Base-by-base conservation (phyloP, 1,140 invertebrate species). In the Teleogryllus occipitalis region DNA sequence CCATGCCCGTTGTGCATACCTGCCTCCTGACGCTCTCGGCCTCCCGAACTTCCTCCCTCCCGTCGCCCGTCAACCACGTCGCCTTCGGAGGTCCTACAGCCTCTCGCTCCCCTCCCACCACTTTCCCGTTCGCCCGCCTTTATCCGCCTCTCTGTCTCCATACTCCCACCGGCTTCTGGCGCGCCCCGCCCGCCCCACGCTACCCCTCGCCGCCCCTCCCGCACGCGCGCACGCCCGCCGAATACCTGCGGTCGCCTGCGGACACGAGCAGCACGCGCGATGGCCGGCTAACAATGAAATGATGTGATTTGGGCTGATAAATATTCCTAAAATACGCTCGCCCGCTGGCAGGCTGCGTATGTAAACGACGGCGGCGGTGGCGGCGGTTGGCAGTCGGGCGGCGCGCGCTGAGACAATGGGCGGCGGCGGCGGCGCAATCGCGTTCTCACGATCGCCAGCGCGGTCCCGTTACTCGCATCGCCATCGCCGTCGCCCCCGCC, bases 221-320 rank as follows among this genome's bases (percentile, higher is more conserved):
- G 54, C 54, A 18, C 54, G 54, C 18, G 54, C 54, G 54, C 54
- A 65, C 54, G 18, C 54, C 54, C 54, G 54, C 2, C 54, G 54
- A 65, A 65, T 65, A 65, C 54, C 54, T 65, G 54, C 54, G 54
- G 10, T 18, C 54, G 54, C 54, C 54, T 65, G 54, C 54, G 54
- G 54, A 65, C 54, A 65, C 54, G 54, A 65, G 54, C 54, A 65
- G 54, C 54, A 65, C 54, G 10, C 54, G 54, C 18, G 54, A 65
- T 65, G 54, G 54, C 10, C 54, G 18, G 54, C 54, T 65, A 65
- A 65, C 54, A 65, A 65, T 65, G 54, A 65, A 65, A 65, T 65
- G 54, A 65, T 65, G 54, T 18, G 54, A 65, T 65, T 65, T 65
- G 54, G 54, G 54, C 54, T 65, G 54, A 65, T 65, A 65, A 65